Percentiles rank a stretch among this genome's conserved stretches.
Evolutionary conservation across 1,140 invertebrate genomes (phyloP).

Genomic region (Megathymus violae): DNA sequence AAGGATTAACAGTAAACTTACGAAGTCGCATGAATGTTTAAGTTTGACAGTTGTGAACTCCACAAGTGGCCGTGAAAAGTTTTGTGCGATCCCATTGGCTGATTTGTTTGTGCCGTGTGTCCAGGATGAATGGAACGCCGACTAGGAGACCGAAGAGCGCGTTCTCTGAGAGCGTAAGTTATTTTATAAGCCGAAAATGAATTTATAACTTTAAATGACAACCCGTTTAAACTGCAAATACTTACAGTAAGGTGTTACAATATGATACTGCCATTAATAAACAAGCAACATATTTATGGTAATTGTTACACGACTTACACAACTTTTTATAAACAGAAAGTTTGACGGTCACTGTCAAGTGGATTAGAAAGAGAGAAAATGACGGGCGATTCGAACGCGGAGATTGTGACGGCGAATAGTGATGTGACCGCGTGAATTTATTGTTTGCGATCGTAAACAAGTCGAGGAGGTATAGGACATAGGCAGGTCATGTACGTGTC

Average conservation of each 20-base stretch:
- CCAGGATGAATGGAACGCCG: slow-evolving; percentile 77
- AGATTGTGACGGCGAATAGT: slow-evolving; percentile 42
- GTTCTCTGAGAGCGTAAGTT: slow-evolving; percentile 75
- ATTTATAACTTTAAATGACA: too few species aligned
- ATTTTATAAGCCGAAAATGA: slow-evolving; percentile 28
- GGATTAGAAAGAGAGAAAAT: slow-evolving; percentile 35
- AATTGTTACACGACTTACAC: slow-evolving; percentile 22
- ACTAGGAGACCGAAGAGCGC: slow-evolving; percentile 73
- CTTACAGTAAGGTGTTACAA: neutral
- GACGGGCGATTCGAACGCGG: neutral
- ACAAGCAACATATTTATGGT: slow-evolving; percentile 7
- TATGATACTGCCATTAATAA: slow-evolving; percentile 3
- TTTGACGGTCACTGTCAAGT: slow-evolving; percentile 48
- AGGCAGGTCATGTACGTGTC: neutral
- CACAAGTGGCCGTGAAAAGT: slow-evolving; percentile 80
- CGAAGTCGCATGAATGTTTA: slow-evolving; percentile 48
- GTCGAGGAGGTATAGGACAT: slow-evolving; percentile 20
- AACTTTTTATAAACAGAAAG: slow-evolving; percentile 38
- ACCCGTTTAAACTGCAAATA: too few species aligned
- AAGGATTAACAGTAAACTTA: slow-evolving; percentile 46
- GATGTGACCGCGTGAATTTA: slow-evolving; percentile 57
- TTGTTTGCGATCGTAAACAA: slow-evolving; percentile 47
- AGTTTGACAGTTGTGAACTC: slow-evolving; percentile 73
- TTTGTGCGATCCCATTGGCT: slow-evolving; percentile 65
- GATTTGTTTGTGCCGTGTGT: slow-evolving; percentile 55